Conservation (phyloP, 2,797 vertebrate species). For the Poecilia velifera region DNA sequence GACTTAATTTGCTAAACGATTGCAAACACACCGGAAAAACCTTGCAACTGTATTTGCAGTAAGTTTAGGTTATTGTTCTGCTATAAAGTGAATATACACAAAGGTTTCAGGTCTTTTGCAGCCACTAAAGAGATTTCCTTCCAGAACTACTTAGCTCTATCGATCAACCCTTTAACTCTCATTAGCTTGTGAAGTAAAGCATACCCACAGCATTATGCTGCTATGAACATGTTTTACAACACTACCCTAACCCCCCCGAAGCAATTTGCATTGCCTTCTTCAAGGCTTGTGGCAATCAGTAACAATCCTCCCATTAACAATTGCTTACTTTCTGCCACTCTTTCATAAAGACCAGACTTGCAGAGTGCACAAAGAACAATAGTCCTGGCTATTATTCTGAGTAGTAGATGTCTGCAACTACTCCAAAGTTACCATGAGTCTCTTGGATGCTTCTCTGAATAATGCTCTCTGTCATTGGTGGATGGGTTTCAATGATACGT, state of each 20-base stretch:
- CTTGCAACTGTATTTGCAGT: not conserved
- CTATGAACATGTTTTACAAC: not conserved
- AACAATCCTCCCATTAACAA: not conserved
- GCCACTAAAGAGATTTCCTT: not conserved
- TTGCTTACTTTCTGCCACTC: not conserved
- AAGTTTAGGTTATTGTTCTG: not conserved
- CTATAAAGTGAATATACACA: not conserved
- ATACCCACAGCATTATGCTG: not conserved
- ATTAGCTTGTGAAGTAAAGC: not conserved
- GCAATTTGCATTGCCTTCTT: not conserved
- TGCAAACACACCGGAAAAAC: too few relatives aligned
- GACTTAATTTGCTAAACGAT: too few relatives aligned
- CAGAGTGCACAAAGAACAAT: not conserved
- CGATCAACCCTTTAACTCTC: not conserved
- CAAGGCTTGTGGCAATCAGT: not conserved
- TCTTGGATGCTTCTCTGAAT: not conserved
- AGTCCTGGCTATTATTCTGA: not conserved
- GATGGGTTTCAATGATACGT: too few relatives aligned
- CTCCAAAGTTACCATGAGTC: not conserved
- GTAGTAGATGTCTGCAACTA: not conserved
- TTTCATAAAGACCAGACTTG: not conserved
- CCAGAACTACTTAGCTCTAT: not conserved
- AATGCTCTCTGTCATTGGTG: not conserved
- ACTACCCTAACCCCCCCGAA: too few relatives aligned
- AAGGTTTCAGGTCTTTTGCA: not conserved